Evolutionary conservation across 2,113 vertebrate genomes (phyloP).

Genomic region (Camarhynchus parvulus): DNA sequence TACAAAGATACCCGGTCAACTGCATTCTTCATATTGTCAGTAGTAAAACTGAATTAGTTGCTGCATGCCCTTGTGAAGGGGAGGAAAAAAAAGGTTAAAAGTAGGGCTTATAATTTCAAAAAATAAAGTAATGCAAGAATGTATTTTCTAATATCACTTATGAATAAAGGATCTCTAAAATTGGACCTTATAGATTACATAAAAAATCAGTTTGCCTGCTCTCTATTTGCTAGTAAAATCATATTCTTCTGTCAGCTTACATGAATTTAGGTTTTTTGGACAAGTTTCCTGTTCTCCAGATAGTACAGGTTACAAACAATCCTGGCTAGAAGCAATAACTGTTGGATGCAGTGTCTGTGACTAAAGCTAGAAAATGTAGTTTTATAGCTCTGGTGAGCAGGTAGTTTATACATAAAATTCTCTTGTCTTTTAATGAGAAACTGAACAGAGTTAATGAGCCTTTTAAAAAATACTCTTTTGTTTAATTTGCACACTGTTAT

Average conservation of each 20-base stretch:
- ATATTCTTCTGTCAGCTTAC: background rate
- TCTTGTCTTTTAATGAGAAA: constrained; percentile 44
- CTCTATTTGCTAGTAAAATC: constrained; percentile 4
- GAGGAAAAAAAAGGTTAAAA: constrained; percentile 68
- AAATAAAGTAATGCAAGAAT: constrained; percentile 38
- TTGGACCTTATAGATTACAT: background rate
- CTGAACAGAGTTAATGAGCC: constrained; percentile 22
- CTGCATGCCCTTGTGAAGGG: constrained; percentile 70
- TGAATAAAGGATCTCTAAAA: constrained; percentile 8
- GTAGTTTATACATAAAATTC: constrained; percentile 37
- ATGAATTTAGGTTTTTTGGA: background rate
- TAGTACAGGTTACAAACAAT: background rate
- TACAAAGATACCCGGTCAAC: constrained; percentile 62
- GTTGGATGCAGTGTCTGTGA: background rate
- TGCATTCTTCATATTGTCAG: constrained; percentile 72
- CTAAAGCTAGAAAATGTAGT: constrained; percentile 15
- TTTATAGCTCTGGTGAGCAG: constrained; percentile 33
- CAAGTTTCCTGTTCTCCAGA: background rate
- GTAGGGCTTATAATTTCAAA: constrained; percentile 36
- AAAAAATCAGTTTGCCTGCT: background rate
- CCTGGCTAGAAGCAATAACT: background rate
- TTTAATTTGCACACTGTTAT: constrained; percentile 56
- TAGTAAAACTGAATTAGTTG: constrained; percentile 71
- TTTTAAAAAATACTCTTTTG: constrained; percentile 16
- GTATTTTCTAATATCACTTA: background rate